Base-by-base conservation (phyloP, 2,797 vertebrate genomes). In the Oceanodroma leucorhoa region DNA sequence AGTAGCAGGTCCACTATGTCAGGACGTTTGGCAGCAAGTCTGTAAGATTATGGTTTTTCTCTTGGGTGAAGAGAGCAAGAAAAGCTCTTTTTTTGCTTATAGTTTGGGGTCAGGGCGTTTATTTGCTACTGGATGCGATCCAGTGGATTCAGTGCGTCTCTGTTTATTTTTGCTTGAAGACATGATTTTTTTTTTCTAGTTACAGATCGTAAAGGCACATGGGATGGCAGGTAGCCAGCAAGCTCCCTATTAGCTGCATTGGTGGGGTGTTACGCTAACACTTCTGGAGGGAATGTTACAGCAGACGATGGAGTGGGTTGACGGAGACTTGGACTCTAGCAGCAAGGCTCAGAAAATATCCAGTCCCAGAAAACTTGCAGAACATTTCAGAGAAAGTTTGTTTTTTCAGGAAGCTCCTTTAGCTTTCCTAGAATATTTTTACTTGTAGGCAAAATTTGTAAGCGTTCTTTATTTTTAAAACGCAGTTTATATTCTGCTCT, bases 381-480 rank as follows among this genome's bases (percentile, higher is more conserved):
- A 96, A 80, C 11, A 5, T 90, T 88, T 93, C 70, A 62, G 64
- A 80, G n/a, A 83, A 95, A 94, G 80, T 91, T 79, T 61, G 34
- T 4, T 80, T 86, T 93, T 83, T 88, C 66, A 93, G 82, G 84
- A 95, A 78, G 90, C 34, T 95, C 91, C 82, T 93, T 85, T 80
- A 88, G 85, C 67, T 94, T 93, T 76, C 81, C 70, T 51, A 61
- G 91, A 89, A 77, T 92, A 92, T 80, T 92, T 93, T 92, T 78
- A 92, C 78, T 92, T 67, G 50, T 40, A 93, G 93, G 89, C 86
- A 96, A 93, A 95, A 93, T 90, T 93, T 93, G 75, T 94, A 96
- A 91, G 90, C 57, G 29, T 89, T 92, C 89, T 90, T 89, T 96
- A 94, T 95, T 96, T 96, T 96, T 90, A 94, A 94, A 92, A 29